Conservation (phyloP, 2,797 vertebrate genomes). For the Antrozous pallidus region DNA sequence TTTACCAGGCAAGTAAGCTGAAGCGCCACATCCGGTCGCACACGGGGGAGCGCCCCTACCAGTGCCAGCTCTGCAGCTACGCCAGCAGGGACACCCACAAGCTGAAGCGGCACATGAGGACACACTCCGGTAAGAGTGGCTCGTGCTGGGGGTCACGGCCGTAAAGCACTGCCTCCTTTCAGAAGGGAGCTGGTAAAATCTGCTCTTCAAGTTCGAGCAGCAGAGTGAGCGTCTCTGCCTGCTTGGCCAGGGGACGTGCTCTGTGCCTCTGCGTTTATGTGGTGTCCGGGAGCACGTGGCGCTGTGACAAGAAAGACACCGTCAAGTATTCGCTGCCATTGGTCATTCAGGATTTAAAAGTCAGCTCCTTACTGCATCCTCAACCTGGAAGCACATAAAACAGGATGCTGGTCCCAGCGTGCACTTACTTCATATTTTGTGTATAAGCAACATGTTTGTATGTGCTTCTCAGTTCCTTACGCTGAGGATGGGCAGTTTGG, state of each 20-base stretch:
- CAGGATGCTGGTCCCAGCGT: no score
- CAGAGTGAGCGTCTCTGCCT: background rate
- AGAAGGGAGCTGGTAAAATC: accelerated
- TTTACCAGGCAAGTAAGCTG: slow-evolving; percentile 81
- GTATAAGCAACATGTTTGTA: accelerated
- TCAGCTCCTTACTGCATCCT: background rate
- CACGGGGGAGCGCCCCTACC: slow-evolving; percentile 79
- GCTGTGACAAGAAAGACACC: accelerated
- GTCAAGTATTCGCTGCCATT: accelerated
- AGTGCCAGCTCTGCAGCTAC: slow-evolving; percentile 77
- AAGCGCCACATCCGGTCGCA: slow-evolving; percentile 76
- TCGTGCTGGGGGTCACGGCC: background rate
- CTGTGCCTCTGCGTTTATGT: accelerated
- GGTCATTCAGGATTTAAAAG: accelerated
- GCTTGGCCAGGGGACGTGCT: accelerated
- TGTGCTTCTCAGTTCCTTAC: accelerated
- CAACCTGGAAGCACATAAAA: accelerated
- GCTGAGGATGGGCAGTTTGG: accelerated
- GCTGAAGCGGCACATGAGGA: slow-evolving; percentile 81
- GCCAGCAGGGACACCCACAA: slow-evolving; percentile 80
- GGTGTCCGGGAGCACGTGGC: accelerated
- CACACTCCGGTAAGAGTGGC: slow-evolving; percentile 76
- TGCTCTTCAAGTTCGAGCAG: accelerated
- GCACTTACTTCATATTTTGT: accelerated
- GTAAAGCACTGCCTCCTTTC: accelerated